Evolutionary conservation across 1,140 invertebrate species (phyloP).

Genomic region (Brachionus angularis): DNA sequence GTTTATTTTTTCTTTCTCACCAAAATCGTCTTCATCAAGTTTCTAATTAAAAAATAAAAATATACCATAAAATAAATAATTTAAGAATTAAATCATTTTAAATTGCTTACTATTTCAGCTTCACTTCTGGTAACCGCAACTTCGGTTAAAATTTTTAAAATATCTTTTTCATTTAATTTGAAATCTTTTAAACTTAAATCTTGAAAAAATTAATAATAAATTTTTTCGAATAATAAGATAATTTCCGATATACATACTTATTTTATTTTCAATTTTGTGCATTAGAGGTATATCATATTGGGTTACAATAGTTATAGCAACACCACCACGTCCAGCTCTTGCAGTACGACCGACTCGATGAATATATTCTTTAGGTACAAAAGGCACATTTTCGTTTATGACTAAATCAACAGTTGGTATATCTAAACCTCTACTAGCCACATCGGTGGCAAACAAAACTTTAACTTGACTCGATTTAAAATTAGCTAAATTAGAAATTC

Average conservation of each 20-base stretch:
- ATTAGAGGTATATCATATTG: constrained; percentile 82
- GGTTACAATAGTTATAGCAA: constrained; percentile 80
- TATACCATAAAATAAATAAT: neutral
- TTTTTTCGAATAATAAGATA: neutral
- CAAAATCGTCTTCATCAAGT: constrained; percentile 44
- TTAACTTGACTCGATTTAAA: constrained; percentile 57
- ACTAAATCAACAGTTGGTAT: constrained; percentile 59
- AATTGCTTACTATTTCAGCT: constrained; percentile 35
- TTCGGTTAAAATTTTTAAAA: constrained; percentile 41
- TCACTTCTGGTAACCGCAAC: constrained; percentile 33
- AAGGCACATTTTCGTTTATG: constrained; percentile 59
- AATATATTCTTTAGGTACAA: constrained; percentile 57
- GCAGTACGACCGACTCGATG: constrained; percentile 59
- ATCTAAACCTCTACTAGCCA: constrained; percentile 58
- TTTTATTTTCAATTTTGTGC: constrained; percentile 76
- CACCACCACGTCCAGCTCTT: constrained; percentile 56
- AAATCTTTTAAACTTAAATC: constrained; percentile 29
- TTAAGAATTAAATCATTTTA: neutral
- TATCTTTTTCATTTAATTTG: constrained; percentile 43
- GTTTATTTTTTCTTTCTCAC: constrained; percentile 41
- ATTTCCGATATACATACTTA: constrained; percentile 61
- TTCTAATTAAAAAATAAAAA: constrained; percentile 33
- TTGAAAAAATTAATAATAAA: neutral
- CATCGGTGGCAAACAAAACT: constrained; percentile 58
- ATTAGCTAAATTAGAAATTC: constrained; percentile 53